Conservation (phyloP, 2,797 vertebrate genomes). For the Clamator glandarius region DNA sequence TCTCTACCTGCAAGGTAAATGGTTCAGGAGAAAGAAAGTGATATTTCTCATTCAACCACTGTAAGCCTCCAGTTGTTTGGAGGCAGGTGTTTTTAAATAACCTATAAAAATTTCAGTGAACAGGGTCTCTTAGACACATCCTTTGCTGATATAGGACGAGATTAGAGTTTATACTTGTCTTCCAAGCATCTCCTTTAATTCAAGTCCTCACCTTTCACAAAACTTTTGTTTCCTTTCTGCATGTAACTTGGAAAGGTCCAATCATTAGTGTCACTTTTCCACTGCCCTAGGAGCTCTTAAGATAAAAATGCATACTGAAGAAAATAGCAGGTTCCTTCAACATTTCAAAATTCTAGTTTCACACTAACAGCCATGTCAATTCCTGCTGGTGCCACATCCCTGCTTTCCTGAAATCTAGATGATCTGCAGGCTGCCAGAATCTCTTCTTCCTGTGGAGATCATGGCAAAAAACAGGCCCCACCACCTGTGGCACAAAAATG, state of each 20-base stretch:
- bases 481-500: not conserved
- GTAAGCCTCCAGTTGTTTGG: slow-evolving; percentile 22
- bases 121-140: not conserved
- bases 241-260: slow-evolving; percentile 7
- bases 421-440: slow-evolving; percentile 16
- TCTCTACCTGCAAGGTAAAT: not conserved
- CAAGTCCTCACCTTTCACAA: not conserved
- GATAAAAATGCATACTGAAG: not conserved
- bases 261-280: slow-evolving; percentile 25
- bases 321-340: not conserved
- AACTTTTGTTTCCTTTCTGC: not conserved
- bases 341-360: not conserved
- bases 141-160: not conserved
- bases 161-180: not conserved
- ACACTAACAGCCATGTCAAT: not conserved
- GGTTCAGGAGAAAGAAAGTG: slow-evolving; percentile 10
- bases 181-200: slow-evolving; percentile 13
- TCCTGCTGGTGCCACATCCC: not conserved
- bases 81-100: slow-evolving; percentile 37
- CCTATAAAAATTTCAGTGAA: not conserved
- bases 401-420: slow-evolving; percentile 2
- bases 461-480: not conserved
- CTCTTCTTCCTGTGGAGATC: not conserved
- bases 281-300: not conserved
- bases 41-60: not conserved